A percentile compares a stretch with the other conserved stretches of the same genome.
phyloP scores from a whole-genome alignment of 2,888 invertebrate genomes.

The Molorchus minor region DNA sequence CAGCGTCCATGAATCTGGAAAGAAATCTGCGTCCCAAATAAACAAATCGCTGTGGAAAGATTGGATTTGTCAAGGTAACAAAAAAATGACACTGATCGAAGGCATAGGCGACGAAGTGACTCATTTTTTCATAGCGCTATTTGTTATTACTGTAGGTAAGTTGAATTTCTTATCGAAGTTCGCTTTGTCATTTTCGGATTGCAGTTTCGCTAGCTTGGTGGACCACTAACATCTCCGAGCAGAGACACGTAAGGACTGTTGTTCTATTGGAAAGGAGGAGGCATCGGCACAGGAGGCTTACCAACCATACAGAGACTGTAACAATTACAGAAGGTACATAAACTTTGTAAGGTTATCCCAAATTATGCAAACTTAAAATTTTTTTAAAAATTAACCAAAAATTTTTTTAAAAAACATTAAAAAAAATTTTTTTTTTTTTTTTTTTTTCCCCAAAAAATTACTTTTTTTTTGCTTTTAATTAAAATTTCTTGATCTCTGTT shows the following conservation, averaged over 20 bases:
- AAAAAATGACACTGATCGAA: constrained; percentile 77
- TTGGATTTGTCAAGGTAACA: constrained; percentile 21
- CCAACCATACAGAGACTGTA: constrained; percentile 58
- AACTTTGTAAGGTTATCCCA: too few relatives aligned
- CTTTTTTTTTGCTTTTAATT: too few relatives aligned
- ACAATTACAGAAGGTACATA: constrained; percentile 55
- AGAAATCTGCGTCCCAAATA: constrained; percentile 7
- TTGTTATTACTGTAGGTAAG: constrained; percentile 63
- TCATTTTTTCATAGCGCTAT: constrained; percentile 72
- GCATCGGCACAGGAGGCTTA: constrained; percentile 57
- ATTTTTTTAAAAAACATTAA: too few relatives aligned
- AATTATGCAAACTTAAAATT: too few relatives aligned
- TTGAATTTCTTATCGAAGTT: too few relatives aligned
- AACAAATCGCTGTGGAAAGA: constrained; percentile 9
- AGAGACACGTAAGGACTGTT: constrained; percentile 71
- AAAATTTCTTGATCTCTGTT: too few relatives aligned
- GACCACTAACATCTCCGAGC: constrained; percentile 74
- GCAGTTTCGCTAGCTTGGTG: constrained; percentile 76
- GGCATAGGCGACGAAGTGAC: constrained; percentile 87
- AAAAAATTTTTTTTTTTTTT: too few relatives aligned
- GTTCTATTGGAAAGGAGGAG: constrained; percentile 70
- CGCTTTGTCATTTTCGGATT: constrained; percentile 31
- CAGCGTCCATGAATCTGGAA: not conserved
- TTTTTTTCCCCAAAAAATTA: too few relatives aligned
- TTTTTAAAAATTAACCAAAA: too few relatives aligned